Evolutionary conservation across 1,140 invertebrate species (phyloP), one percentile per base, ranked within the genome.

Genomic region (Eciton burchellii): DNA sequence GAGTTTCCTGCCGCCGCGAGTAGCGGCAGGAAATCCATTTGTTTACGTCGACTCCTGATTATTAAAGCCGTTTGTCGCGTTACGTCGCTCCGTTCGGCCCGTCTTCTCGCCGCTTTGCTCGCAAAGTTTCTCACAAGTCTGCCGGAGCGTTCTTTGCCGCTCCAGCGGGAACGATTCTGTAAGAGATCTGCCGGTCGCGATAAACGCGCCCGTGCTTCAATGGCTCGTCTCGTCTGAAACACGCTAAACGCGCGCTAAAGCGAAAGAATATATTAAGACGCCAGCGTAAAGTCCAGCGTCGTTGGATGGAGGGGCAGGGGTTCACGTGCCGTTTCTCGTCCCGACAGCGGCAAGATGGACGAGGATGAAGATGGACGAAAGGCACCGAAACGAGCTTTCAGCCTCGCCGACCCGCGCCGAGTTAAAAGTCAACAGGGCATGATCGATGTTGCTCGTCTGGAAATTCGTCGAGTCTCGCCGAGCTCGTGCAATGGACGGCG

Each of bases 21-120:
- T 82, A 41, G 60, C 52, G 57, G 21, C 54, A 65, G 60, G 43
- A 84, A 82, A 81, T 72, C 60, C 41, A 66, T 83, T 83, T 83
- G 74, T 83, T 83, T 66, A 76, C 63, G 47, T 29, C 57, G 47
- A 81, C 21, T 54, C 76, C 11, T 49, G 52, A 54, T 84, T 84
- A 84, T 84, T 84, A 84, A 84, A 47, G 81, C 54, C 57, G 84
- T 71, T 49, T n/a, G n/a, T 79, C 79, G 83, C 73, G 83, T 85
- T 74, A 79, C 57, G 60, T 29, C 60, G 43, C 19, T 56, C 11
- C 35, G 41, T 47, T 70, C 63, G 54, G 29, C 84, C 41, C 47
- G 16, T 60, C 12, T 41, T 11, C 12, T 35, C 57, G 19, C 56
- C 6, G 6, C 35, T 35, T 35, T 35, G 2, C 35, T 6, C 35